Base-by-base conservation (phyloP, 2,888 invertebrate species). In the Drosophila paracracens region DNA sequence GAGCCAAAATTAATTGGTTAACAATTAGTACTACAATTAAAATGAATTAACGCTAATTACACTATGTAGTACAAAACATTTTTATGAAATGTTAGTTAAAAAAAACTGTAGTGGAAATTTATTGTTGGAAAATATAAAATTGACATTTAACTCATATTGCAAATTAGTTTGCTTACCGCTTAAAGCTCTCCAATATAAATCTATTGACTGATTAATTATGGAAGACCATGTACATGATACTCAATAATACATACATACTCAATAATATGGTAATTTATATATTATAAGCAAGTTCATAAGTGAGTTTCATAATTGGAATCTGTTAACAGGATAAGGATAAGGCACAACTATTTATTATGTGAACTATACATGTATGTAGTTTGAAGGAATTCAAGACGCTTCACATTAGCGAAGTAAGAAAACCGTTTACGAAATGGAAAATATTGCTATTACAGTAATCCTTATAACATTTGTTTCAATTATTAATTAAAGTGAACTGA, bases 1-100 rank as follows among this genome's bases (percentile, higher is more conserved):
- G n/a, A 4, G 52, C 69, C 46, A 35, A 63, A 78, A 65, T 48
- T 31, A 71, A 71, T 79, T 71, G 75, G 74, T 79, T 68, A 56
- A 59, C 71, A 78, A 60, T 78, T 74, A 68, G 64, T 61, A 52
- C 25, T 48, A 52, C 68, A 65, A 68, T 79, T 71, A 71, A 68
- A 65, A 59, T 46, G 48, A 13, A 10, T 54, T 48, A 64, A 59
- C 50, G 29, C 1, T 25, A 35, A 43, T 31, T 31, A 29, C 60
- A 21, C 59, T 43, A 27, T n/a, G n/a, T 31, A 29, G 3, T 31
- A 10, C 0, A 31, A 0, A 31, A 33, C 4, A 33, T 33, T 11
- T 11, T 33, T 11, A 11, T 11, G 10, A 33, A 33, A 3, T 10
- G 3, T 10, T 5, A 27, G 31, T 10, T 3, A 10, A 31, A 31